Conservation (phyloP, 2,113 vertebrate species). For the Gambusia holbrooki region DNA sequence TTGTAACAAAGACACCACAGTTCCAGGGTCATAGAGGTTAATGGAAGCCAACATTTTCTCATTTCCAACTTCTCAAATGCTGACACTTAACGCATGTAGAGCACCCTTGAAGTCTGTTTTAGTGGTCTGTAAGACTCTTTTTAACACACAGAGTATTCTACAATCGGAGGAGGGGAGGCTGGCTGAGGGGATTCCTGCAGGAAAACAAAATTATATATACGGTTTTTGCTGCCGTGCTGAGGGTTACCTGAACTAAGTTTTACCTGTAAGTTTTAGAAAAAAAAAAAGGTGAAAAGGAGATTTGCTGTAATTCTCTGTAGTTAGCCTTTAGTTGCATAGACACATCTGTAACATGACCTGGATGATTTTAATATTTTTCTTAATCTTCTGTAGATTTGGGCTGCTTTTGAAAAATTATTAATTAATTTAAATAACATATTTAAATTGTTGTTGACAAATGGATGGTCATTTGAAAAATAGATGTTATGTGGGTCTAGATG, state of each 20-base stretch:
- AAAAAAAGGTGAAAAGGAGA: background rate
- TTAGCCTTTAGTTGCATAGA: background rate
- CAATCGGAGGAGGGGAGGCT: background rate
- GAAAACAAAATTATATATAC: background rate
- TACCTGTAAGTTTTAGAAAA: no score
- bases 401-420: background rate
- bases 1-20: background rate
- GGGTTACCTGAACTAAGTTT: background rate
- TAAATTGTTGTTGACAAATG: background rate
- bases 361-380: background rate
- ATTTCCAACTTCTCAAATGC: background rate
- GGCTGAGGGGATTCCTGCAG: background rate
- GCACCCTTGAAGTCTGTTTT: background rate
- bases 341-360: background rate
- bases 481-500: no score
- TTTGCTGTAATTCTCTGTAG: background rate
- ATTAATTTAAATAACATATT: background rate
- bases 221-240: background rate
- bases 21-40: background rate
- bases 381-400: background rate
- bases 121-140: background rate
- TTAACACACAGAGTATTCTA: background rate
- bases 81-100: background rate
- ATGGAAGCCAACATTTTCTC: background rate
- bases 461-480: background rate